A percentile compares a stretch with the other conserved stretches of the same genome.
Conservation (phyloP, 2,797 vertebrate species). For the Tympanoctomys barrerae region DNA sequence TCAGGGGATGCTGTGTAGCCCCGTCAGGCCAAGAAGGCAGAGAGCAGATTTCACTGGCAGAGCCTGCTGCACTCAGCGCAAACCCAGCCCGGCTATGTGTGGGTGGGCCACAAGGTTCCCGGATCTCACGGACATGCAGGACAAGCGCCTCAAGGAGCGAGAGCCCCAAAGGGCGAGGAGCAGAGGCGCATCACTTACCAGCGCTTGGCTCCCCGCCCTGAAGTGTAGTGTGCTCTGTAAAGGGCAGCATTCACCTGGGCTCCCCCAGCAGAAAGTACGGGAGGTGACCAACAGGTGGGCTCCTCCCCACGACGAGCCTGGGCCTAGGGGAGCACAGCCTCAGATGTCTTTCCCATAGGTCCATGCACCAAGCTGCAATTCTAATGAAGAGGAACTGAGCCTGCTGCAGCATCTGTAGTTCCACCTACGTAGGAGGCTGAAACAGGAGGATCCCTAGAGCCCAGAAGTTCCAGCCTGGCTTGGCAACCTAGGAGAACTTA, state of each 20-base stretch:
- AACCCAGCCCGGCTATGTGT: accelerated
- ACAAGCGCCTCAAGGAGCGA: not conserved
- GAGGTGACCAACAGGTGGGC: not conserved
- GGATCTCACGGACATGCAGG: not conserved
- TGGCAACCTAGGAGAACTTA: not conserved
- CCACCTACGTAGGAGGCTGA: not conserved
- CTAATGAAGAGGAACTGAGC: not conserved
- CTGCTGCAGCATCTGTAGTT: not conserved
- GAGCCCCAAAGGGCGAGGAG: too few relatives aligned
- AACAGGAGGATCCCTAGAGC: not conserved
- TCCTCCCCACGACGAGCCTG: not conserved
- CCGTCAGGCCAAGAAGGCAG: not conserved
- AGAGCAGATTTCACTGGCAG: not conserved
- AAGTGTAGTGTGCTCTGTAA: not conserved
- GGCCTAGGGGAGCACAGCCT: not conserved
- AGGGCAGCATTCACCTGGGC: not conserved
- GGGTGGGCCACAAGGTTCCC: not conserved
- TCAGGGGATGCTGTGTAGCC: not conserved
- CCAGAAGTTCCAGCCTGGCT: not conserved
- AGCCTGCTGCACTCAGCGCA: not conserved
- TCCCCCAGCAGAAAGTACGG: not conserved
- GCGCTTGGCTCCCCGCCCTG: not conserved
- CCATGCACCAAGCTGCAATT: not conserved
- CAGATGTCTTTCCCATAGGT: not conserved
- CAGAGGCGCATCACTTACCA: not conserved